Percentiles rank a stretch among this genome's conserved stretches.
phyloP scores from a whole-genome alignment of 2,113 vertebrate species.

The Vombatus ursinus region DNA sequence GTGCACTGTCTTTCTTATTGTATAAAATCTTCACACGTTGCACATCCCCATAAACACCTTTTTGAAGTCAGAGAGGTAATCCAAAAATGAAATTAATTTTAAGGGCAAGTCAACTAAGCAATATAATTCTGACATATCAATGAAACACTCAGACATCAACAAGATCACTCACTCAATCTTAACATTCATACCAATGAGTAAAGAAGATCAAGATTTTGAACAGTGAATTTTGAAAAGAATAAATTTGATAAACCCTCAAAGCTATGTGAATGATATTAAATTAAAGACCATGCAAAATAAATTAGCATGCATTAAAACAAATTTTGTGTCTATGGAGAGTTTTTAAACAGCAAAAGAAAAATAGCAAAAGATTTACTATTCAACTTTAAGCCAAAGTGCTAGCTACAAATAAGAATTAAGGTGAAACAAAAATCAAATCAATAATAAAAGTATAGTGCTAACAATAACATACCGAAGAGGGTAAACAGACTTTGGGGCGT shows the following conservation, averaged over 20 bases:
- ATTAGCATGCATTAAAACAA: conserved; percentile 93
- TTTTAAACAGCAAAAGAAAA: conserved; percentile 88
- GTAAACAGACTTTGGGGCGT: conserved; percentile 95
- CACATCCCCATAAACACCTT: conserved; percentile 98
- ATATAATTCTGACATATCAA: conserved; percentile 85
- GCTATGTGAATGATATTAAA: conserved; percentile 92
- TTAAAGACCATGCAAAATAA: conserved; percentile 94
- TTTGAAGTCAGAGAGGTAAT: conserved; percentile 89
- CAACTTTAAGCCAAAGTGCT: conserved; percentile 99
- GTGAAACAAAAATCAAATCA: conserved; percentile 90
- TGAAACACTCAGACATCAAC: conserved; percentile 90
- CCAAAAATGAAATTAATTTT: conserved; percentile 87
- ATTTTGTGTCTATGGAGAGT: conserved; percentile 88
- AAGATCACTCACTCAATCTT: conserved; percentile 85
- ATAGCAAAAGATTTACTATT: conserved; percentile 92
- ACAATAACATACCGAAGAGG: conserved; percentile 97
- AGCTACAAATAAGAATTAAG: conserved; percentile 98
- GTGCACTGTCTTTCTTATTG: conserved; percentile 99
- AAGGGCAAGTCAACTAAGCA: conserved; percentile 81
- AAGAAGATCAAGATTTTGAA: conserved; percentile 90
- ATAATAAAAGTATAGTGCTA: conserved; percentile 95
- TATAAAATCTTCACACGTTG: conserved; percentile 99
- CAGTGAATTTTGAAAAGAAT: conserved; percentile 92
- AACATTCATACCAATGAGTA: conserved; percentile 90
- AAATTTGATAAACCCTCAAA: conserved; percentile 92